phyloP scores from a whole-genome alignment of 2,797 vertebrate species.

The Catharus ustulatus region DNA sequence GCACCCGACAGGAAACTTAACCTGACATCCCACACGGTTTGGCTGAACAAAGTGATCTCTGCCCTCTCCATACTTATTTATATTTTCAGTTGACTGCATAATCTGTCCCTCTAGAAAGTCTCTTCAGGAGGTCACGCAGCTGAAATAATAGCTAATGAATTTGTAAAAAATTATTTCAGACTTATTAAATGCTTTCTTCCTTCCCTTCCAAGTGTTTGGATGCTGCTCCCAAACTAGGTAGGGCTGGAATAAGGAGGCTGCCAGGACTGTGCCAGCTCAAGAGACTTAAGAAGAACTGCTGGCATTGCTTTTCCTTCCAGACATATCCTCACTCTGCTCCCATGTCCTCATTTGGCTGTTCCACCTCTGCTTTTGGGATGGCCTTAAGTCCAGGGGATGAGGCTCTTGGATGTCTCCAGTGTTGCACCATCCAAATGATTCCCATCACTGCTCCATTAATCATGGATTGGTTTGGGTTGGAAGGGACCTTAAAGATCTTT shows the following conservation, averaged over 20 bases:
- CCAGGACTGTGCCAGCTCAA: background rate
- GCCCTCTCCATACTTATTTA: conserved; percentile 41
- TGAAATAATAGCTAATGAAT: conserved; percentile 71
- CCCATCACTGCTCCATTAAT: background rate
- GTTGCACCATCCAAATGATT: background rate
- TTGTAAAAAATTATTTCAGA: conserved; percentile 45
- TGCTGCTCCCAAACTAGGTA: background rate
- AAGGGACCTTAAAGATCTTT: background rate
- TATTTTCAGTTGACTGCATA: conserved; percentile 51
- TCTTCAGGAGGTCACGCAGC: conserved; percentile 65
- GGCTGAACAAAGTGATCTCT: conserved; percentile 28
- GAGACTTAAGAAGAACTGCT: background rate
- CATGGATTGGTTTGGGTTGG: background rate
- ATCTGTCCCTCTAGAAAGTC: conserved; percentile 45
- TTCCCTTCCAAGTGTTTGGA: background rate
- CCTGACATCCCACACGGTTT: conserved; percentile 10
- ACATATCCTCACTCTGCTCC: background rate
- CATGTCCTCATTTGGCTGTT: background rate
- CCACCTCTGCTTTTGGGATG: background rate
- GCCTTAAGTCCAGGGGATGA: background rate
- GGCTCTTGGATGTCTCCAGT: background rate
- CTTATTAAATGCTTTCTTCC: conserved; percentile 17
- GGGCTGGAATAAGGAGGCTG: background rate
- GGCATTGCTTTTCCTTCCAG: background rate
- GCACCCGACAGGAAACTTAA: conserved; percentile 15